A percentile compares a stretch with the other conserved stretches of the same genome.
Conservation (phyloP, 2,113 vertebrate genomes). For the Serilophus lunatus region DNA sequence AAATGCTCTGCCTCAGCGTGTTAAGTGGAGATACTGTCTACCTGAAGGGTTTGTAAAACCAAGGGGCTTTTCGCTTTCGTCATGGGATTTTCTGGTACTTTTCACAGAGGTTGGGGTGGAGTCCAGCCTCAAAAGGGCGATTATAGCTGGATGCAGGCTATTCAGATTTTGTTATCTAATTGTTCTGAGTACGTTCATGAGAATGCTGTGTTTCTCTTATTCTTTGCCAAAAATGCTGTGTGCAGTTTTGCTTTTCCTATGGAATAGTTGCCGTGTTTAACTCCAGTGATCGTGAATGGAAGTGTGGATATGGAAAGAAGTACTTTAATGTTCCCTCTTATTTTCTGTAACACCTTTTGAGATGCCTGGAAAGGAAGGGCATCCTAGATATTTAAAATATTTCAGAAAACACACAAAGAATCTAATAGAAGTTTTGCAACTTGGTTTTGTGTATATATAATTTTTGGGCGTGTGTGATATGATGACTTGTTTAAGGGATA, state of each 20-base stretch:
- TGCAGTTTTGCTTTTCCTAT: neutral
- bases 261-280: constrained; percentile 26
- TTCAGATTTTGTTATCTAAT: constrained; percentile 1
- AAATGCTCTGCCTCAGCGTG: neutral
- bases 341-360: neutral
- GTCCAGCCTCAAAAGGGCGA: neutral
- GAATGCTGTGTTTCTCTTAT: neutral
- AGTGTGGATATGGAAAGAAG: neutral
- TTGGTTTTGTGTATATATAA: neutral
- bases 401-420: neutral
- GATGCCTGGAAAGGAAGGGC: neutral
- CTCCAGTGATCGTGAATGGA: neutral
- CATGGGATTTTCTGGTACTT: neutral
- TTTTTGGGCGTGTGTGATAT: neutral
- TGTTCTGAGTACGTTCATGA: neutral
- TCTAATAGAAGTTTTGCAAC: neutral
- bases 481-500: neutral
- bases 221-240: neutral
- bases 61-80: neutral
- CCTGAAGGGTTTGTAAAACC: neutral
- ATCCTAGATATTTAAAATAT: neutral
- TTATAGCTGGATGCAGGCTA: neutral
- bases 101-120: neutral
- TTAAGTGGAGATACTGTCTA: neutral
- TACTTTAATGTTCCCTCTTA: neutral